A percentile compares a stretch with the other conserved stretches of the same genome.
phyloP scores from a whole-genome alignment of 2,888 invertebrate genomes.

The Graphium colonna region DNA sequence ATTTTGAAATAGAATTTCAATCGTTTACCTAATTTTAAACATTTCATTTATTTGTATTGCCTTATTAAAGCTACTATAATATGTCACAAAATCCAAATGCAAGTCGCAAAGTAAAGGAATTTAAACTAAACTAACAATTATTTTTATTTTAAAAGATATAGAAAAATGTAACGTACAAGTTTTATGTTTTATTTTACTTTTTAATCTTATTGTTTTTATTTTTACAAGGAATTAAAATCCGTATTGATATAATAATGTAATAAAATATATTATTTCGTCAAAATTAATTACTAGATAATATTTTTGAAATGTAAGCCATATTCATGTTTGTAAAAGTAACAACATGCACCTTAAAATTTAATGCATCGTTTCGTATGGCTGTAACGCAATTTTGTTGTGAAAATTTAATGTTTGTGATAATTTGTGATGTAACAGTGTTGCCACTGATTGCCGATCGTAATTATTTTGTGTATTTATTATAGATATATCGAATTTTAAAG shows the following conservation, averaged over 20 bases:
- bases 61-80: neutral
- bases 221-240: too few relatives aligned
- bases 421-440: conserved; percentile 35
- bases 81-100: neutral
- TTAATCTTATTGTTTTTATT: too few relatives aligned
- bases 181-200: too few relatives aligned
- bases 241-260: too few relatives aligned
- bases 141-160: too few relatives aligned
- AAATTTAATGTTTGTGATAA: conserved; percentile 36
- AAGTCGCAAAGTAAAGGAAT: too few relatives aligned
- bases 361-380: too few relatives aligned
- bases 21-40: neutral
- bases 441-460: conserved; percentile 28
- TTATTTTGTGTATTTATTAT: conserved; percentile 25
- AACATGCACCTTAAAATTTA: too few relatives aligned
- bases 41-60: too few relatives aligned
- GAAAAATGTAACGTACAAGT: too few relatives aligned
- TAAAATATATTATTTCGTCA: conserved; percentile 11
- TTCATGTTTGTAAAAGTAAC: conserved; percentile 1
- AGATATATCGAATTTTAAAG: conserved; percentile 4
- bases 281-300: too few relatives aligned
- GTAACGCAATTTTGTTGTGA: conserved; percentile 2
- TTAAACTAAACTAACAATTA: too few relatives aligned
- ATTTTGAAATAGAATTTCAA: neutral
- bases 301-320: conserved; percentile 6